phyloP scores from a whole-genome alignment of 1,140 invertebrate genomes.

The Mycetomoellerius zeteki region DNA sequence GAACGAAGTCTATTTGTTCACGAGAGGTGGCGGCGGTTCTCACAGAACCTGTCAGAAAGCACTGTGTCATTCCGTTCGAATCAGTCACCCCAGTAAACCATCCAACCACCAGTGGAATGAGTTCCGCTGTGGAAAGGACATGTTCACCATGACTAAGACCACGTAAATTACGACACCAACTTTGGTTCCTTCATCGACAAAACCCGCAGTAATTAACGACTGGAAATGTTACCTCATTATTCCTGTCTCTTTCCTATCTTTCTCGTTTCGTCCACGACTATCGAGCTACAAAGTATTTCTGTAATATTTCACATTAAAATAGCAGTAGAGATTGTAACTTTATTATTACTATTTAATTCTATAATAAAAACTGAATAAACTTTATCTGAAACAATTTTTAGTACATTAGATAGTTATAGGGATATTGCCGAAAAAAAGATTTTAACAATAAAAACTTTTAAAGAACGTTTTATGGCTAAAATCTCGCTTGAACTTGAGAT shows the following conservation, averaged over 20 bases:
- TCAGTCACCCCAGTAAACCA: slow-evolving; percentile 52
- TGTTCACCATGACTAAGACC: slow-evolving; percentile 50
- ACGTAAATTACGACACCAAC: slow-evolving; percentile 59
- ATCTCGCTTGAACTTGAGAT: neutral
- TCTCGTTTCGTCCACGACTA: neutral
- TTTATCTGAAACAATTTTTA: neutral
- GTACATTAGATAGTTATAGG: neutral
- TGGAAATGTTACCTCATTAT: slow-evolving; percentile 6
- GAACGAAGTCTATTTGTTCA: slow-evolving; percentile 50
- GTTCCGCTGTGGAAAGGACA: slow-evolving; percentile 12
- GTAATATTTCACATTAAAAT: too few species aligned
- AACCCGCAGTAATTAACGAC: slow-evolving; percentile 42
- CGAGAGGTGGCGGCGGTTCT: slow-evolving; percentile 35
- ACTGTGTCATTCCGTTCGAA: slow-evolving; percentile 36
- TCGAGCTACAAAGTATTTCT: neutral
- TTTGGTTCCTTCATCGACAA: slow-evolving; percentile 29
- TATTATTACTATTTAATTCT: neutral
- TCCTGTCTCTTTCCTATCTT: neutral
- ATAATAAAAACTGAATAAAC: neutral
- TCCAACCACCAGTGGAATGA: slow-evolving; percentile 17
- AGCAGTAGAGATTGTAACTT: neutral
- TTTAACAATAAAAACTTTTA: neutral
- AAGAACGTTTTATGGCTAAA: neutral
- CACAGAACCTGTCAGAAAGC: slow-evolving; percentile 28
- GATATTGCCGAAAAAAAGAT: neutral